Evolutionary conservation across 2,113 vertebrate genomes (phyloP).

Genomic region (Chaetorhynchus papuensis): DNA sequence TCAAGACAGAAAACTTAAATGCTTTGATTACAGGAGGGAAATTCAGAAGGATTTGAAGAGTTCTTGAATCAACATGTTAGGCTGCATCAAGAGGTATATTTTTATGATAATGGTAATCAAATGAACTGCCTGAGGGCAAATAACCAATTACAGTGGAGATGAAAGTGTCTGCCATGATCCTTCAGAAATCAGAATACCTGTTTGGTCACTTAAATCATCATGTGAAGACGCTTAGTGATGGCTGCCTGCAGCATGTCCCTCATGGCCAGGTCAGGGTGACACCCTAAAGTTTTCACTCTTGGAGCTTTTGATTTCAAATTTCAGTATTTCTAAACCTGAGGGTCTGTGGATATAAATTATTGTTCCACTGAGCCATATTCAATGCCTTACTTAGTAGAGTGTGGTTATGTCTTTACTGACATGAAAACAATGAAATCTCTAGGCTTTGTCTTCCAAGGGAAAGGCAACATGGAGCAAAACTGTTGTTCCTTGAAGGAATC

Average conservation of each 20-base stretch:
- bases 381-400: neutral
- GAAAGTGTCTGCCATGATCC: slow-evolving; percentile 30
- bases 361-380: neutral
- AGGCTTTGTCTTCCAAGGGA: neutral
- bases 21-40: neutral
- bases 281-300: neutral
- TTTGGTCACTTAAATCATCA: neutral
- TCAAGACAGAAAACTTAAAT: neutral
- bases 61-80: slow-evolving; percentile 34
- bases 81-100: neutral
- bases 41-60: neutral
- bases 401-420: neutral
- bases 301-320: neutral
- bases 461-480: neutral
- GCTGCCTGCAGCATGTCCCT: neutral
- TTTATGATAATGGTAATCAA: slow-evolving; percentile 35
- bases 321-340: neutral
- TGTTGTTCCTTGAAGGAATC: neutral
- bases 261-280: neutral
- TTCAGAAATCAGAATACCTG: slow-evolving; percentile 36
- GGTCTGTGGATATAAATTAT: neutral
- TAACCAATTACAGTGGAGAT: slow-evolving; percentile 3
- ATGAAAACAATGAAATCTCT: neutral
- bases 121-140: neutral
- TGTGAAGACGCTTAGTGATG: neutral